These are phyloP conservation scores for Bruchidius siliquastri DNA, from an alignment of 2,888 invertebrate species.

Conservation along the genomic window DNA sequence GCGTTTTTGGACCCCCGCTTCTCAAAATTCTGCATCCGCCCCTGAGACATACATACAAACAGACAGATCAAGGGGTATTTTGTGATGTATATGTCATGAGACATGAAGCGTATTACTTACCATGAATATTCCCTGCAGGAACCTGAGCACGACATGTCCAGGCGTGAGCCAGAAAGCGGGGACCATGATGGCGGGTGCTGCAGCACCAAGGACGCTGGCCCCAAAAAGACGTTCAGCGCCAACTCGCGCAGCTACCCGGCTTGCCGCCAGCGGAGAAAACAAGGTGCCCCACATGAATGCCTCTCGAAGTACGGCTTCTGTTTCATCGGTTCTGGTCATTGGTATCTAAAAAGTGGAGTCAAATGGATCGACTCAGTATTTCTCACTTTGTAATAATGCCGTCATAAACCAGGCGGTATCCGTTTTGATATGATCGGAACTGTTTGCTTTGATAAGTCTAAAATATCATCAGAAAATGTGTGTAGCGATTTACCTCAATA, in stretches of 20 bases:
- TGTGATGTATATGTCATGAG: no score
- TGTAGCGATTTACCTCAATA: slow-evolving; percentile 47
- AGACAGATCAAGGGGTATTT: no score
- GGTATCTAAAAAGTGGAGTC: slow-evolving; percentile 40
- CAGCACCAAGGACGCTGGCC: slow-evolving; percentile 54
- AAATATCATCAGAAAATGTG: no score
- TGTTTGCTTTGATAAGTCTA: no score
- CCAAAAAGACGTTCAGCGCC: slow-evolving; percentile 55
- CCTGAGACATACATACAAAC: no score
- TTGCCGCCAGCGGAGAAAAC: slow-evolving; percentile 53
- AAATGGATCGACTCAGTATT: no score
- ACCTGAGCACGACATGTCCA: slow-evolving; percentile 52
- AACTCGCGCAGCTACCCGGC: slow-evolving; percentile 53
- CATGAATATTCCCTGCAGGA: slow-evolving; percentile 55
- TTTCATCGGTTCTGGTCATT: slow-evolving; percentile 52
- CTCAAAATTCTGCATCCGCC: no score
- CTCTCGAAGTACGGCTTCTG: slow-evolving; percentile 53
- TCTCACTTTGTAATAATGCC: no score
- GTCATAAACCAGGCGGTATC: no score
- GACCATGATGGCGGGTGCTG: slow-evolving; percentile 51
- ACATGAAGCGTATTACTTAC: no score
- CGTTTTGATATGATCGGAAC: no score
- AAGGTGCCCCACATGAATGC: slow-evolving; percentile 57
- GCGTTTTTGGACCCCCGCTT: no score
- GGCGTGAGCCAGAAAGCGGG: slow-evolving; percentile 57